Base-by-base conservation (phyloP, 1,140 invertebrate genomes). In the Nilaparvata lugens region DNA sequence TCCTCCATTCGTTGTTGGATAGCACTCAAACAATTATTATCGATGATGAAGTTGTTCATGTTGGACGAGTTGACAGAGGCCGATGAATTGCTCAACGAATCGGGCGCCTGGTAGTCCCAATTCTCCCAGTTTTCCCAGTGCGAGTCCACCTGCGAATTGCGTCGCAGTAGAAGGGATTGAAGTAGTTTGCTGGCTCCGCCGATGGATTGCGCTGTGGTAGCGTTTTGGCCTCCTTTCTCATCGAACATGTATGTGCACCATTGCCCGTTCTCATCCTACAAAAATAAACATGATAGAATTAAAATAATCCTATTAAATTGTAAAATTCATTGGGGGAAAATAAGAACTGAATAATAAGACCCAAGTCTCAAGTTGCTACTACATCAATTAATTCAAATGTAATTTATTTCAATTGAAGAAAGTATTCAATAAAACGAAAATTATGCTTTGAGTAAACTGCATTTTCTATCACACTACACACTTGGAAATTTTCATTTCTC, bases 181-280 rank as follows among this genome's bases (percentile, higher is more conserved):
- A 67, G 58, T n/a, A 66, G 48, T 64, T 64, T 65, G 21, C 62
- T 52, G 48, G 61, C 63, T 9, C 60, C 60, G 40, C 58, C 56
- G 51, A 62, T 56, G 5, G 63, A 45, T 19, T 57, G 38, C 13
- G 52, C 56, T 28, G 45, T 58, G n/a, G 54, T 56, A 23, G 63
- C 63, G 9, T 63, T 67, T 1, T 67, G 66, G 5, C 64, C n/a
- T 40, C 83, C 83, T 62, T 83, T 87, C 65, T 92, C 89, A 66
- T 92, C 87, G 71, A 95, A 93, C 0, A 88, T 89, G 65, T 95
- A 95, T 0, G 89, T 88, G 80, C 89, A 76, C 80, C 80, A 84
- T 38, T 84, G 80, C 0, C 83, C 83, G 58, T 81, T 80, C 65
- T 86, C 84, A 63, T 87, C 84, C 62, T 81, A 9, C 7, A 35